Conservation (phyloP, 2,113 vertebrate genomes). For the Hyla sarda region DNA sequence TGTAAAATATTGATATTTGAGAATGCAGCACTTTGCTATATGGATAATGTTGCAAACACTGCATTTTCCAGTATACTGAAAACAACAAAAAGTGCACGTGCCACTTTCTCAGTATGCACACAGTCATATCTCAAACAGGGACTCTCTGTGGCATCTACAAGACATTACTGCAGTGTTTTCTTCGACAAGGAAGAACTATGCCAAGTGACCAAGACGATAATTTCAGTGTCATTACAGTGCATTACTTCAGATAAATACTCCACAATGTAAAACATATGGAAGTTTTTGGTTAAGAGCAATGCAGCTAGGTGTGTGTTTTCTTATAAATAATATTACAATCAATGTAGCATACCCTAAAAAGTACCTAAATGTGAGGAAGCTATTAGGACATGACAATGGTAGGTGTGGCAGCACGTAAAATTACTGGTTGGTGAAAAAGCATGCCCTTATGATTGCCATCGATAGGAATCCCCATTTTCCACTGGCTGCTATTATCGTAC, state of each 20-base stretch:
- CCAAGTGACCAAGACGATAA: not conserved
- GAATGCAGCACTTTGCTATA: not conserved
- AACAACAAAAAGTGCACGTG: conserved; percentile 7
- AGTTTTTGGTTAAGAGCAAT: conserved; percentile 76
- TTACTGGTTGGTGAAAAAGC: not conserved
- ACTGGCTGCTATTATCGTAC: conserved; percentile 60
- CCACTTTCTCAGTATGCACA: not conserved
- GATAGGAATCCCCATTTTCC: conserved; percentile 62
- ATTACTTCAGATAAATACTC: conserved; percentile 29
- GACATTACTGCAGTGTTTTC: conserved; percentile 17
- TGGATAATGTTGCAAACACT: not conserved
- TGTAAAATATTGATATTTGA: not conserved
- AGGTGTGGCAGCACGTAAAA: conserved; percentile 4
- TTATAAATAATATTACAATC: conserved; percentile 42
- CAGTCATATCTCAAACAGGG: not conserved
- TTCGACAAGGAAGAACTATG: conserved; percentile 17
- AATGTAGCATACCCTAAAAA: conserved; percentile 17
- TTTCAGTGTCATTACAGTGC: conserved; percentile 16
- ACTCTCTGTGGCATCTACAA: not conserved
- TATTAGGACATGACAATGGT: conserved; percentile 3
- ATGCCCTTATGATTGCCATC: conserved; percentile 57
- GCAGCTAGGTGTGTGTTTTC: conserved; percentile 51
- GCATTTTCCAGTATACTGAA: conserved; percentile 10
- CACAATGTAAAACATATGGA: conserved; percentile 61
- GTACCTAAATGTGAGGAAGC: conserved; percentile 27